phyloP scores from a whole-genome alignment of 2,888 invertebrate genomes.

The Phrixothrix hirtus region DNA sequence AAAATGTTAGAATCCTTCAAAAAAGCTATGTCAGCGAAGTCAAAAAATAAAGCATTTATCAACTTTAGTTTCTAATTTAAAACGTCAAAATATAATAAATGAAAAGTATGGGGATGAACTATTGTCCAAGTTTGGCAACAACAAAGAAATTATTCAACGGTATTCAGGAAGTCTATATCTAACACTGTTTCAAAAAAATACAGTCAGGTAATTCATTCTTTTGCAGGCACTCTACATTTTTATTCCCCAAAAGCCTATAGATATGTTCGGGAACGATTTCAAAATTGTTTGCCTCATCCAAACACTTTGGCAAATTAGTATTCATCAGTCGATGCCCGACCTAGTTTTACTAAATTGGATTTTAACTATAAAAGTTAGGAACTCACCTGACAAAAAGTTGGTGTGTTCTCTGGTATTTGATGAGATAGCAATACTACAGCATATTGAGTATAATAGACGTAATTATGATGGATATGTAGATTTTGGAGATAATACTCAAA shows the following conservation, averaged over 20 bases:
- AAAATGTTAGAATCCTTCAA: too few relatives aligned
- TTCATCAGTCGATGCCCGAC: background rate
- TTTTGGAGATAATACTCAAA: background rate
- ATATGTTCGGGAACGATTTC: background rate
- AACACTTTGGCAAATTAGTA: background rate
- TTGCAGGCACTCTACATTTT: background rate
- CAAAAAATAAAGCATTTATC: too few relatives aligned
- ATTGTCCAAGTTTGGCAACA: too few relatives aligned
- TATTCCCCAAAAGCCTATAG: background rate
- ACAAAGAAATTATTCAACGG: too few relatives aligned
- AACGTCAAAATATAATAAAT: too few relatives aligned
- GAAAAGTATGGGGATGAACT: too few relatives aligned
- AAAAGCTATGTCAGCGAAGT: too few relatives aligned
- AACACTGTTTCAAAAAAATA: background rate
- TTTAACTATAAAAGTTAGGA: too few relatives aligned
- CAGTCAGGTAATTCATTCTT: background rate
- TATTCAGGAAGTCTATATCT: too few relatives aligned
- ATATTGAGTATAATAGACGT: background rate
- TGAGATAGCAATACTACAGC: background rate
- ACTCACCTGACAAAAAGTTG: too few relatives aligned
- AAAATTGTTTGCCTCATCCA: conserved; percentile 2
- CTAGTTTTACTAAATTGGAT: background rate
- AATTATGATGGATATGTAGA: background rate
- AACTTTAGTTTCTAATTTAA: too few relatives aligned
- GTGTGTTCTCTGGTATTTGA: too few relatives aligned